phyloP scores from a whole-genome alignment of 2,113 vertebrate genomes.

The Zosterops borbonicus region DNA sequence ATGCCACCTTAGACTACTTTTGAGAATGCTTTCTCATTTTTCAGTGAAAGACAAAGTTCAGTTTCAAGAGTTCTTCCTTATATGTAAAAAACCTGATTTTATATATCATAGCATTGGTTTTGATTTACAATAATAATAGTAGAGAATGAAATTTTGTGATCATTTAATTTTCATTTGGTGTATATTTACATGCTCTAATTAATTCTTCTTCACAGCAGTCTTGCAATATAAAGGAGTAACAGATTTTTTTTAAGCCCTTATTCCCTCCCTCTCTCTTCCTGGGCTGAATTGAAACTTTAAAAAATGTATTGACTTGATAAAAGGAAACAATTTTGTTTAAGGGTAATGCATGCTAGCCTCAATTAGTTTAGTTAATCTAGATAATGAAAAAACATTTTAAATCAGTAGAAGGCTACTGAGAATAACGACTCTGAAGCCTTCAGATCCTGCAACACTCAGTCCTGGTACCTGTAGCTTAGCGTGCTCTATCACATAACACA shows the following conservation, averaged over 20 bases:
- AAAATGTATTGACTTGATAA: background rate
- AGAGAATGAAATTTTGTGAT: background rate
- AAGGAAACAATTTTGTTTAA: background rate
- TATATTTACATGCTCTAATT: background rate
- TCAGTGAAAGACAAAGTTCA: background rate
- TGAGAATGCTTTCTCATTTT: background rate
- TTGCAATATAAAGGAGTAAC: background rate
- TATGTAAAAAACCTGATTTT: background rate
- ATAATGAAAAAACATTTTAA: background rate
- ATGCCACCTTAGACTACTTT: background rate
- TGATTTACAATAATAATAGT: background rate
- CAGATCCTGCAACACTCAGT: background rate
- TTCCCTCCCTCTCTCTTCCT: background rate
- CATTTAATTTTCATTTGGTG: background rate
- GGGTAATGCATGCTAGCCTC: background rate
- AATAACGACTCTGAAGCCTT: background rate
- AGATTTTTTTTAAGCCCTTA: background rate
- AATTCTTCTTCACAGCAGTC: background rate
- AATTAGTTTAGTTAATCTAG: background rate
- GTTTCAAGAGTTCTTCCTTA: background rate
- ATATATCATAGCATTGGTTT: background rate
- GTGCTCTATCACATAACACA: background rate
- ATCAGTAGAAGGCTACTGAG: background rate
- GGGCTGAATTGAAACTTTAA: background rate
- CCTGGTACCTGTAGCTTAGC: background rate